Percentiles rank a stretch among this genome's conserved stretches.
These are phyloP conservation scores for Temnothorax ravouxi DNA, from an alignment of 2,888 invertebrate genomes.

Conservation along the genomic window DNA sequence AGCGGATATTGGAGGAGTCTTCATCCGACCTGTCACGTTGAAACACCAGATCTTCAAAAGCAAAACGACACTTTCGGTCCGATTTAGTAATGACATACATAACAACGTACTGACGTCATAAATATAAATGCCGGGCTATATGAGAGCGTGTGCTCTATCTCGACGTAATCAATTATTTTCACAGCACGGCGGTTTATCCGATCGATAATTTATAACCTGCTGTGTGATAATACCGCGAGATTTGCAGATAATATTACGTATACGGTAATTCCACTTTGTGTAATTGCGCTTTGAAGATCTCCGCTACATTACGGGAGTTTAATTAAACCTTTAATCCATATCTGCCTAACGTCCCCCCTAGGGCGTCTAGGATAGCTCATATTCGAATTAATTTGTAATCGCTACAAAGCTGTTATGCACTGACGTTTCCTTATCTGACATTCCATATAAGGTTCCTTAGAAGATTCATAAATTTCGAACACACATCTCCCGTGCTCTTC, in stretches of 20 bases:
- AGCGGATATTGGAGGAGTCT: background rate
- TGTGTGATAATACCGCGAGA: slow-evolving; percentile 54
- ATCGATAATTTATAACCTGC: slow-evolving; percentile 55
- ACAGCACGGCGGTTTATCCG: slow-evolving; percentile 40
- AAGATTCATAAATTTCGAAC: slow-evolving; percentile 45
- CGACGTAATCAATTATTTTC: slow-evolving; percentile 54
- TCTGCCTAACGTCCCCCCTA: slow-evolving; percentile 49
- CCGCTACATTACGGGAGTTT: slow-evolving; percentile 58
- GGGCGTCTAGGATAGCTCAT: slow-evolving; percentile 48
- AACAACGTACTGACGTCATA: slow-evolving; percentile 23
- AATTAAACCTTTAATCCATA: slow-evolving; percentile 60
- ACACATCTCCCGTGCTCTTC: slow-evolving; percentile 11
- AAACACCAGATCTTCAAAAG: background rate
- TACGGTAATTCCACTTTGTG: slow-evolving; percentile 56
- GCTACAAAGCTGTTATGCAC: slow-evolving; percentile 48
- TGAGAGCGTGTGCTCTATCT: slow-evolving; percentile 32
- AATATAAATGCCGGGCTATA: slow-evolving; percentile 34
- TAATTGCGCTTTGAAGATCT: slow-evolving; percentile 55
- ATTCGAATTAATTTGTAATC: slow-evolving; percentile 57
- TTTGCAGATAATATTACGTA: slow-evolving; percentile 53
- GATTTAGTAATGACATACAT: background rate
- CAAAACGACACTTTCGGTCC: background rate
- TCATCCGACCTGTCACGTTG: background rate
- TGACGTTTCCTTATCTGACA: slow-evolving; percentile 39
- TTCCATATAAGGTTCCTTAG: slow-evolving; percentile 35